phyloP scores from a whole-genome alignment of 1,140 invertebrate genomes.

The Druon quercuslanigerum region DNA sequence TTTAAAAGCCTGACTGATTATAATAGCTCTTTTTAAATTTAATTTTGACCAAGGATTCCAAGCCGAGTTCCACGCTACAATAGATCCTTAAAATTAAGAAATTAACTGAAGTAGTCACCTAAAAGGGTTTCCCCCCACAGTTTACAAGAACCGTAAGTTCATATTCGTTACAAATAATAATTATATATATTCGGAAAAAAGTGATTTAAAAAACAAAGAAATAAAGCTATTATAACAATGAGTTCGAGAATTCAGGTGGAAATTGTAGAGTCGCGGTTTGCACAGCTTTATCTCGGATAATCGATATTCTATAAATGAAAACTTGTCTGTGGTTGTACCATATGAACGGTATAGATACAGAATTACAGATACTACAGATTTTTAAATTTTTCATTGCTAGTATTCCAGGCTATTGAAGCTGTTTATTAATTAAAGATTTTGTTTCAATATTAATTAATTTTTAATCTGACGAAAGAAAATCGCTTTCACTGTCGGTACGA shows the following conservation, averaged over 20 bases:
- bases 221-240: background rate
- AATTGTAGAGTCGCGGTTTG: conserved; percentile 16
- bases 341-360: background rate
- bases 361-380: conserved; percentile 20
- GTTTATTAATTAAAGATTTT: conserved; percentile 14
- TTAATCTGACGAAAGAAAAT: conserved; percentile 2
- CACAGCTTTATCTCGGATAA: conserved; percentile 30
- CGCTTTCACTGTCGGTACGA: background rate
- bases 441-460: conserved; percentile 30
- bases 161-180: background rate
- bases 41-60: too few species aligned
- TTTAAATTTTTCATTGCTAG: conserved; percentile 17
- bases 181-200: background rate
- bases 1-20: too few species aligned
- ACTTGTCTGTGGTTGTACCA: conserved; percentile 28
- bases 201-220: background rate
- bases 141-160: too few species aligned
- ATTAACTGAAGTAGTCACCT: too few species aligned
- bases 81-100: too few species aligned
- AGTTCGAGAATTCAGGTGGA: conserved; percentile 15
- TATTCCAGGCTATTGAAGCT: background rate
- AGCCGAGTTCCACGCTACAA: too few species aligned
- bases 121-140: too few species aligned
- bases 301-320: conserved; percentile 49
- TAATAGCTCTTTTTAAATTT: too few species aligned